Conservation (phyloP, 2,888 invertebrate genomes). For the Rhabditoides inermis region DNA sequence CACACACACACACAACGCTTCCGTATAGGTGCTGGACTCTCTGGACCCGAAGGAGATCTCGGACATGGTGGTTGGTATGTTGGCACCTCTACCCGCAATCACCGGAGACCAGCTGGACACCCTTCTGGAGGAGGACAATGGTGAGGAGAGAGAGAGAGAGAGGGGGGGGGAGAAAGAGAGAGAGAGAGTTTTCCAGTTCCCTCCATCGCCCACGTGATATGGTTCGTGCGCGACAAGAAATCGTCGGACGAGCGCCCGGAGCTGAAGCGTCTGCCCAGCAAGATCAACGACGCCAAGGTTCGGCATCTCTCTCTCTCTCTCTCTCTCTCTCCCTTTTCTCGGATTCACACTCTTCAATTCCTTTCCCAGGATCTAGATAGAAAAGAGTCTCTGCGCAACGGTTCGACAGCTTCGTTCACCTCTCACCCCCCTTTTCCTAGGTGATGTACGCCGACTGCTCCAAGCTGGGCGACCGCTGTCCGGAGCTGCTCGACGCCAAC, state of each 20-base stretch:
- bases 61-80: slow-evolving; percentile 60
- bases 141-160: not conserved
- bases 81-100: slow-evolving; percentile 63
- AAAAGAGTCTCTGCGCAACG: no score
- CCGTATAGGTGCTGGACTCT: slow-evolving; percentile 51
- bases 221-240: slow-evolving; percentile 19
- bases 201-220: slow-evolving; percentile 15
- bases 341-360: no score
- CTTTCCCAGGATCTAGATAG: no score
- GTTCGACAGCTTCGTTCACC: no score
- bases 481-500: slow-evolving; percentile 54
- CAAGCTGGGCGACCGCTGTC: slow-evolving; percentile 50
- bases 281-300: not conserved
- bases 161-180: slow-evolving; percentile 3
- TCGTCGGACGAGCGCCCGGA: slow-evolving; percentile 14
- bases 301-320: not conserved
- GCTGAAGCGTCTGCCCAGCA: slow-evolving; percentile 17
- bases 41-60: slow-evolving; percentile 60
- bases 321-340: no score
- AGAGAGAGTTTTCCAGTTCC: not conserved
- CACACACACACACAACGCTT: not conserved
- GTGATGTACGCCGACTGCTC: slow-evolving; percentile 56
- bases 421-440: no score
- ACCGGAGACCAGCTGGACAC: slow-evolving; percentile 61
- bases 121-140: slow-evolving; percentile 18